Base-by-base conservation (phyloP, 2,888 invertebrate genomes). In the Pyrocoelia pectoralis region DNA sequence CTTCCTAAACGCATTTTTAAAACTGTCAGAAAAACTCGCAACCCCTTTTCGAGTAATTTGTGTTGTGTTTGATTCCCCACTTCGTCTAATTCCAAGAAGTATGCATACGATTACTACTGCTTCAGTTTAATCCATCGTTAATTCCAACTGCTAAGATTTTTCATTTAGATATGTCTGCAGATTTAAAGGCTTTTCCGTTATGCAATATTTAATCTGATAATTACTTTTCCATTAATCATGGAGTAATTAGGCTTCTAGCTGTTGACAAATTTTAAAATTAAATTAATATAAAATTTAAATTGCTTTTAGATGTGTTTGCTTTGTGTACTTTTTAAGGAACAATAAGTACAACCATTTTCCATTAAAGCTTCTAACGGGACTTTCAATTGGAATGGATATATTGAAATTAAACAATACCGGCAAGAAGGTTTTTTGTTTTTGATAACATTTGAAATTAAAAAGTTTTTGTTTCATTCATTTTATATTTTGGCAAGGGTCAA, bases 131-230 rank as follows among this genome's bases (percentile, higher is more conserved):
- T 48, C 56, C 51, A 51, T 24, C 51, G 56, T 48, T 61, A 63
- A 60, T 62, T 58, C 52, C 53, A 64, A 69, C 58, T 63, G 65
- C 63, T 67, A 64, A 72, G 72, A 72, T 72, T 72, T 72, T 70
- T 70, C 69, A 72, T 70, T 70, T 70, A 72, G 72, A 70, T 72
- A 70, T 50, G 69, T 67, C 63, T 59, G 60, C 65, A 68, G 68
- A 65, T 68, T 65, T 65, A 71, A 70, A 66, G 57, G 67, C 68
- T 61, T 60, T 58, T 64, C 65, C 61, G 56, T 56, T 56, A 50
- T 56, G 60, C 33, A 66, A 66, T 70, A 68, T 70, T 68, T 68
- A 68, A 67, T 69, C 59, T 57, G 50, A 62, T 68, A 70, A 70
- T 70, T 70, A 65, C 65, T 65, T 60, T 62, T 60, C 55, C 57